Base-by-base conservation (phyloP, 2,113 vertebrate genomes). In the Saccopteryx bilineata region DNA sequence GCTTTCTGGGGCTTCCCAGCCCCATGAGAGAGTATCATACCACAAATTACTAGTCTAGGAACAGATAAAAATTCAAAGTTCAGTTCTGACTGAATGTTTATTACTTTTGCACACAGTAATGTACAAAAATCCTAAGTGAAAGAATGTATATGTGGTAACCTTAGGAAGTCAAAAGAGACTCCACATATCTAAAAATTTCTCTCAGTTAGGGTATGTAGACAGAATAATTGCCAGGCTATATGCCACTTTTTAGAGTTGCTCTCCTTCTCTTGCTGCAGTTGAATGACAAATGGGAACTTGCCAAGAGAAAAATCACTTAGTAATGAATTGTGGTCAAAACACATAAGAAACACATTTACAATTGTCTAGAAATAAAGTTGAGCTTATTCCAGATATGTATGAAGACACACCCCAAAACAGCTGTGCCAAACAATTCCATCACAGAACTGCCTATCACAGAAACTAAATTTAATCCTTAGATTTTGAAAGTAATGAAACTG, bases 251-350 rank as follows among this genome's bases (percentile, higher is more conserved):
- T 89, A 92, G 90, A 97, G 82, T 93, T 98, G 60, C 76, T 97
- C 95, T 97, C 87, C 50, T 95, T 97, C 93, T 97, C 90, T 96
- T 97, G 90, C 95, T 96, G 95, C 58, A 98, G 95, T 95, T 97
- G 96, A 98, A 98, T 96, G 92, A 97, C 90, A 98, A 96, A 98
- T 97, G 90, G 91, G 98, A 98, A 98, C 63, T 83, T 79, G 92
- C 91, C 90, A 96, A 86, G 87, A 81, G 87, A 97, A 63, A 97
- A 97, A 97, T 96, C 87, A 95, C 69, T 97, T 97, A 76, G 60
- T 97, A 94, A 97, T 97, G 75, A 98, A 96, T 90, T 96, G 94
- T 93, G 84, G 95, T 96, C 87, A 71, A 81, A 98, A 98, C 63
- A 50, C 93, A 91, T 89, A 93, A 95, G 87, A 98, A 98, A 96